Percentiles rank a stretch among this genome's conserved stretches.
These are phyloP conservation scores for Holotrichia oblita DNA, from an alignment of 1,140 invertebrate genomes.

Conservation along the genomic window DNA sequence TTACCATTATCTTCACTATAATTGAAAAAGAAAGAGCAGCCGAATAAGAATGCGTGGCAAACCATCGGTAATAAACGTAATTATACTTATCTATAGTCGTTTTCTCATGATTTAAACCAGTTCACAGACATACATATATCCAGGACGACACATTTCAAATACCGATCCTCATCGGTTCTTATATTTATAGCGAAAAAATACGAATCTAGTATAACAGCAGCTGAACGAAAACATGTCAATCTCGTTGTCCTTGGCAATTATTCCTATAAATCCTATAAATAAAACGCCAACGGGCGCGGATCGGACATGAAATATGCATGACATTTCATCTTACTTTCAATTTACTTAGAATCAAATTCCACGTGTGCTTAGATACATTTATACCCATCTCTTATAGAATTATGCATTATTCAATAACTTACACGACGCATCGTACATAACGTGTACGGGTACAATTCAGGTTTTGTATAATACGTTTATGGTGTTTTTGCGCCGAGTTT, in stretches of 20 bases:
- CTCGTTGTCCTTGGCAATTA: constrained; percentile 11
- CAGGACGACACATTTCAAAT: no score
- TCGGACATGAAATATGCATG: constrained; percentile 11
- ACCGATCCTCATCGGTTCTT: no score
- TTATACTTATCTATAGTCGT: no score
- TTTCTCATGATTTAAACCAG: no score
- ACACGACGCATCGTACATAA: not conserved
- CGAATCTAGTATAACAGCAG: not conserved
- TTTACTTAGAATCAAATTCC: constrained; percentile 3
- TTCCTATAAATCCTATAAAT: constrained; percentile 13
- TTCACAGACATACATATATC: no score
- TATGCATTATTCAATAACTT: constrained; percentile 6
- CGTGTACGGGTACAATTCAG: not conserved
- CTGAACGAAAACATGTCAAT: constrained; percentile 3
- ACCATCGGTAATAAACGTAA: no score
- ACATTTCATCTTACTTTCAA: constrained; percentile 21
- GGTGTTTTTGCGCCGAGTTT: not conserved
- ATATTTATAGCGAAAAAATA: no score
- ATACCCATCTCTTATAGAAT: not conserved
- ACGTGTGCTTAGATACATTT: not conserved
- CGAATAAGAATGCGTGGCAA: no score
- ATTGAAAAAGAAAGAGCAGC: no score
- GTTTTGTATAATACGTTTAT: not conserved
- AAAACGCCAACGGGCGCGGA: not conserved
- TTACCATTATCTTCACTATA: no score